These are phyloP conservation scores for Ennomos fuscantarius DNA, from an alignment of 2,888 invertebrate genomes.

Conservation along the genomic window DNA sequence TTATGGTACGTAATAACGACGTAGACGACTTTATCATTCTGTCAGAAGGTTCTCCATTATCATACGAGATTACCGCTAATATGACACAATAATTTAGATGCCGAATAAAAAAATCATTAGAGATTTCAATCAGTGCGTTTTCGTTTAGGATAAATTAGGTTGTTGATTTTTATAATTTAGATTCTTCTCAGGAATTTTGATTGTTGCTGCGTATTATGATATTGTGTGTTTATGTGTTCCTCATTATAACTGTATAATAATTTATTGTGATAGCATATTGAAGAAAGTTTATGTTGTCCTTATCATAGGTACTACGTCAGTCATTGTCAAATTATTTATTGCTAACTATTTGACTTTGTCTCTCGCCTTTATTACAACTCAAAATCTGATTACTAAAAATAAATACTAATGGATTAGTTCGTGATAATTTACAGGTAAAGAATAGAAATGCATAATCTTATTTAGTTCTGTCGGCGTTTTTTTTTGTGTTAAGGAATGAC, in stretches of 20 bases:
- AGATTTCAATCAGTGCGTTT: slow-evolving; percentile 32
- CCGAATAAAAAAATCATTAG: slow-evolving; percentile 30
- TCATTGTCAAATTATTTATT: too few species aligned
- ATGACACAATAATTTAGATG: slow-evolving; percentile 34
- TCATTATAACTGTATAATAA: slow-evolving; percentile 11
- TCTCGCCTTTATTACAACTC: too few species aligned
- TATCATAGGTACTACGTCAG: too few species aligned
- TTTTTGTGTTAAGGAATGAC: too few species aligned
- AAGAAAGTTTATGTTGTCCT: background rate
- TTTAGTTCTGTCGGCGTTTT: background rate
- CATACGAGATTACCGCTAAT: slow-evolving; percentile 52
- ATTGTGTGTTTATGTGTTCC: slow-evolving; percentile 12
- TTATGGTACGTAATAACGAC: slow-evolving; percentile 76
- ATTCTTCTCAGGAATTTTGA: slow-evolving; percentile 17
- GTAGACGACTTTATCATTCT: slow-evolving; percentile 79
- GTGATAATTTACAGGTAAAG: too few species aligned
- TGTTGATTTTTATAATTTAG: slow-evolving; percentile 25
- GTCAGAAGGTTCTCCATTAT: slow-evolving; percentile 65
- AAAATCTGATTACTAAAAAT: too few species aligned
- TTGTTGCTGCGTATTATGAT: slow-evolving; percentile 8
- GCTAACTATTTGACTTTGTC: too few species aligned
- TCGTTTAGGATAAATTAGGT: slow-evolving; percentile 23
- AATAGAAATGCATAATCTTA: too few species aligned
- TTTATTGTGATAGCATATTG: background rate
- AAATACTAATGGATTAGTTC: too few species aligned